Base-by-base conservation (phyloP, 53 echinoderm and acorn worm species). In the Luidia sarsii region DNA sequence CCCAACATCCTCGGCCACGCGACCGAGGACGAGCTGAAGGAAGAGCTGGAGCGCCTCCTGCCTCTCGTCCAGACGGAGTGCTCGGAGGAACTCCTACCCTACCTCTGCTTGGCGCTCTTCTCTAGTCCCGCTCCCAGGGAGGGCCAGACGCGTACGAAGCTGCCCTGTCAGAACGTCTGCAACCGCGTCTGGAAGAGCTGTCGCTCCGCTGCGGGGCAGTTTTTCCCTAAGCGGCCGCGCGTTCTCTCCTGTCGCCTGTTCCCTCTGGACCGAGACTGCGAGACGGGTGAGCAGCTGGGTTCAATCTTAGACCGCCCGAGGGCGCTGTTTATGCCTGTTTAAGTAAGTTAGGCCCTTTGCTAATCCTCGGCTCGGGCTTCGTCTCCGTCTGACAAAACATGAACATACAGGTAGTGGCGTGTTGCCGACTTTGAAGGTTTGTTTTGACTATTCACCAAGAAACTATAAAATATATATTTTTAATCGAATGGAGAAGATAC, bases 31-130 rank as follows among this genome's bases (percentile, higher is more conserved):
- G 69, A 68, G 21, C 68, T 54, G 10, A 41, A 27, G 7, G 68
- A 31, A 25, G 82, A 82, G 4, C 45, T 82, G 22, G 69, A 82
- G 30, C 67, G 56, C 32, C 59, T 67, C 27, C 24, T 16, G 10
- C 56, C 37, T 18, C 14, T 82, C 57, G n/a, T 82, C 45, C 25
- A 82, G 36, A 68, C 82, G 0, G 82, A 56, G 36, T 82, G 82
- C 43, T 82, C 82, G 29, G 39, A 37, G 9, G 56, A 69, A 1
- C 55, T 82, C 45, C 82, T 29, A 18, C 20, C 34, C 2, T 82
- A 68, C 20, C 35, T 51, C 6, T 82, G 82, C 32, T 38, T 33
- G 3, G 69, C 50, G 1, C 19, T 43, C 28, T 39, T 82, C 48
- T 0, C 19, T 7, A 32, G 34, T 24, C 8, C 20, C n/a, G 13